Evolutionary conservation across 2,888 invertebrate genomes (phyloP).

Genomic region (Gymnoscelis rufifasciata): DNA sequence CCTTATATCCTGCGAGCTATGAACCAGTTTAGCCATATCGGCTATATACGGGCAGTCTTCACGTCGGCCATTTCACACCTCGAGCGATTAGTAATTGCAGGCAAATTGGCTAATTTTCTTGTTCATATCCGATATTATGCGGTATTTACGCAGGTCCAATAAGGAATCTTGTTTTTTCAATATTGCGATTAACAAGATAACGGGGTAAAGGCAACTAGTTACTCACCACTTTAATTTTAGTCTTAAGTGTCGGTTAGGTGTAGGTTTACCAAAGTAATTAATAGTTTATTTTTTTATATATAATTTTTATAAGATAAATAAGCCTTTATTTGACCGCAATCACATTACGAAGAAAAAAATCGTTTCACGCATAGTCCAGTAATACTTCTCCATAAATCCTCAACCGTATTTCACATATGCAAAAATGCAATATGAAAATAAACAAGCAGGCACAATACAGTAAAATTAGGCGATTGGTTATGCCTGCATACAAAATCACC

Average conservation of each 20-base stretch:
- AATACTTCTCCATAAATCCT: too few species aligned
- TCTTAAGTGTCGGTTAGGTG: too few species aligned
- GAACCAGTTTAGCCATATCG: conserved; percentile 21
- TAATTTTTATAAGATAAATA: too few species aligned
- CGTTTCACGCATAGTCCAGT: too few species aligned
- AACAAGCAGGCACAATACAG: conserved; percentile 14
- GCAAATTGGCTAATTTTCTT: conserved; percentile 37
- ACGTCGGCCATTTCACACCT: conserved; percentile 35
- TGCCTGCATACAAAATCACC: conserved; percentile 9
- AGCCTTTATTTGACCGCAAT: too few species aligned
- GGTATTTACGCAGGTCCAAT: conserved; percentile 2
- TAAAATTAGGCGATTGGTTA: conserved; percentile 18
- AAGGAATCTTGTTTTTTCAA: conserved; percentile 9
- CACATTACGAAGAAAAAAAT: too few species aligned
- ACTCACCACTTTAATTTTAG: too few species aligned
- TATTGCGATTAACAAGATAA: conserved; percentile 1
- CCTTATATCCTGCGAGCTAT: conserved; percentile 24
- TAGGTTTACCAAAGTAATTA: too few species aligned
- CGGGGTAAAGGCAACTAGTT: too few species aligned
- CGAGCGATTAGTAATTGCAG: conserved; percentile 41
- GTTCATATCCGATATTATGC: conserved; percentile 25
- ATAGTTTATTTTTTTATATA: too few species aligned
- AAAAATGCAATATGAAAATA: neutral
- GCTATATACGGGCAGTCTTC: conserved; percentile 11
- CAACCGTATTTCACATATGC: too few species aligned